Conservation (phyloP, 1,140 invertebrate species). For the Zaprionus ornatus region DNA sequence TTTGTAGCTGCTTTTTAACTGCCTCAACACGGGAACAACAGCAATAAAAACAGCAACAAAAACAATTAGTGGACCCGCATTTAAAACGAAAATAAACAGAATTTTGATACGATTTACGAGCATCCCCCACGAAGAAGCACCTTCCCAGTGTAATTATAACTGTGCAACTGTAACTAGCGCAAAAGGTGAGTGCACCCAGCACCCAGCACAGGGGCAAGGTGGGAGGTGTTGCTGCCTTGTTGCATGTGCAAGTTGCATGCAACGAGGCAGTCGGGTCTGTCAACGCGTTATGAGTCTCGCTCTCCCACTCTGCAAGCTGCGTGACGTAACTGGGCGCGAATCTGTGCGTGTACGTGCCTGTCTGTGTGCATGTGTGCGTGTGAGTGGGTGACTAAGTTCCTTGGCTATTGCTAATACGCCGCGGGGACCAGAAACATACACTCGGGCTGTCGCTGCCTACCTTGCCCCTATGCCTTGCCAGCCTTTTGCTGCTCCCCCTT, state of each 20-base stretch:
- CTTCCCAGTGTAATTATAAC: background rate
- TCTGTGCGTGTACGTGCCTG: conserved; percentile 18
- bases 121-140: conserved; percentile 15
- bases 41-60: background rate
- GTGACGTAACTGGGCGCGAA: conserved; percentile 63
- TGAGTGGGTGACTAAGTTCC: conserved; percentile 18
- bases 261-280: conserved; percentile 19
- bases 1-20: background rate
- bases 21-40: background rate
- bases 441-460: background rate
- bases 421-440: no score
- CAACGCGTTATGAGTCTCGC: conserved; percentile 37
- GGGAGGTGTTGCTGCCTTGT: conserved; percentile 12
- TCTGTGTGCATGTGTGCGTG: conserved; percentile 21
- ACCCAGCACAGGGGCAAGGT: conserved; percentile 20
- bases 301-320: conserved; percentile 20
- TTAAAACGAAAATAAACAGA: conserved; percentile 26
- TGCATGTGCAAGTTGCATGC: conserved; percentile 47
- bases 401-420: conserved; percentile 74
- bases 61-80: background rate
- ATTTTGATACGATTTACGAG: conserved; percentile 48
- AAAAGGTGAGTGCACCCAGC: conserved; percentile 70
- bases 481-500: no score
- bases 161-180: conserved; percentile 41
- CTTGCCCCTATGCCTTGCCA: background rate